Conservation (phyloP, 2,888 invertebrate species). For the Cataglyphis cursor region DNA sequence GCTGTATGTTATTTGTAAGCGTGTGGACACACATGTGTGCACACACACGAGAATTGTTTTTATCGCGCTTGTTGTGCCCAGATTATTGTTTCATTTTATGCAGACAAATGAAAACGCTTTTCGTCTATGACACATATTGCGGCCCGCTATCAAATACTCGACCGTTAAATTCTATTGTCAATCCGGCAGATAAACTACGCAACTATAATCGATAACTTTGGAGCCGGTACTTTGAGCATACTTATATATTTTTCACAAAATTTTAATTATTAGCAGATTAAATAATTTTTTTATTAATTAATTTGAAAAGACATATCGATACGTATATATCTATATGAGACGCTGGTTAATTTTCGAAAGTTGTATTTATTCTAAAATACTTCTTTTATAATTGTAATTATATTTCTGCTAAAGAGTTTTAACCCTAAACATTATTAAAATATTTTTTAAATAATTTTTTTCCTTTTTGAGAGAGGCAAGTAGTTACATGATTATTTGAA, state of each 20-base stretch:
- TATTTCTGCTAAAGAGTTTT: slow-evolving; percentile 32
- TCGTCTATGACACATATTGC: slow-evolving; percentile 18
- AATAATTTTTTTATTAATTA: too few relatives aligned
- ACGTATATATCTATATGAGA: too few relatives aligned
- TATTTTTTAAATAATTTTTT: neutral
- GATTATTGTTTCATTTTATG: slow-evolving; percentile 32
- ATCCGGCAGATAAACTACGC: slow-evolving; percentile 24
- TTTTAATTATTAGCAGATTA: too few relatives aligned
- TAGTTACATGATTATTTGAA: neutral
- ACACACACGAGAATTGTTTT: slow-evolving; percentile 18
- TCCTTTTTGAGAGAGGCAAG: neutral
- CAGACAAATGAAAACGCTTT: slow-evolving; percentile 41
- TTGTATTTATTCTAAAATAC: too few relatives aligned
- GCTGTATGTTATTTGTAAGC: neutral
- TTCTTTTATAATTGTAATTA: neutral
- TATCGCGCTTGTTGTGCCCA: neutral
- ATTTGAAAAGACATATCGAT: too few relatives aligned
- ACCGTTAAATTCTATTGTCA: slow-evolving; percentile 26
- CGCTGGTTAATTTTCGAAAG: too few relatives aligned
- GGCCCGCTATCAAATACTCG: slow-evolving; percentile 34
- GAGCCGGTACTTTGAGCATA: neutral
- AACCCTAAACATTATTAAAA: slow-evolving; percentile 3
- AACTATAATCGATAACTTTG: slow-evolving; percentile 33
- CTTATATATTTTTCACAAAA: too few relatives aligned
- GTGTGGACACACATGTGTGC: neutral